Base-by-base conservation (phyloP, 2,888 invertebrate species). In the Drosophila anceps region DNA sequence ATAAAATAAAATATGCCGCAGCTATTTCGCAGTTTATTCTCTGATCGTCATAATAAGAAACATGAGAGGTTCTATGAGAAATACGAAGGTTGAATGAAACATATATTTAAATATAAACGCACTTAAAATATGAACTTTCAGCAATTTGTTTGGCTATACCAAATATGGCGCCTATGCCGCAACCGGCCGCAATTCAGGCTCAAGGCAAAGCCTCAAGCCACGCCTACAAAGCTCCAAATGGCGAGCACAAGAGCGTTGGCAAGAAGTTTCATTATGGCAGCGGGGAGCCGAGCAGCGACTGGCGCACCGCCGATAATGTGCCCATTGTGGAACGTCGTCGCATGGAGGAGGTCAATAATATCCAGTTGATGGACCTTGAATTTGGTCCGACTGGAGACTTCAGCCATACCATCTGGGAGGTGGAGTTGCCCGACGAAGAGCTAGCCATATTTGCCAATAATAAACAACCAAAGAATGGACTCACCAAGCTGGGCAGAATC, bases 391-490 rank as follows among this genome's bases (percentile, higher is more conserved):
- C 12, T n/a, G 29, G 13, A 0, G 71, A 53, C 2, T 73, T 84
- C 8, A 84, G 84, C 35, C 84, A 89, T 15, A 87, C 76, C 4
- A 35, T 84, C 2, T 84, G 84, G 84, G 12, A 69, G 4, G 29
- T 81, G 6, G 79, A 76, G 24, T 35, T 55, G 51, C 51, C 66
- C 1, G 70, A 39, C 0, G 48, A 84, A 37, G 29, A 57, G 8
- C 41, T 27, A 3, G 12, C 6, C 41, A 31, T 12, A n/a, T 41
- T 35, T 1, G 48, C 62, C 5, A 20, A 12, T 7, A 41, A 39
- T 0, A 18, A n/a, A 13, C 18, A 6, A 0, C 8, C 9, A 4
- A 46, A 35, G 9, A 24, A 3, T 1, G 12, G n/a, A 1, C 29
- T 41, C 35, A n/a, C 43, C 10, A 68, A 51, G n/a, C 10, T 76